Conservation (phyloP, 2,797 vertebrate species). For the Mus minutoides region DNA sequence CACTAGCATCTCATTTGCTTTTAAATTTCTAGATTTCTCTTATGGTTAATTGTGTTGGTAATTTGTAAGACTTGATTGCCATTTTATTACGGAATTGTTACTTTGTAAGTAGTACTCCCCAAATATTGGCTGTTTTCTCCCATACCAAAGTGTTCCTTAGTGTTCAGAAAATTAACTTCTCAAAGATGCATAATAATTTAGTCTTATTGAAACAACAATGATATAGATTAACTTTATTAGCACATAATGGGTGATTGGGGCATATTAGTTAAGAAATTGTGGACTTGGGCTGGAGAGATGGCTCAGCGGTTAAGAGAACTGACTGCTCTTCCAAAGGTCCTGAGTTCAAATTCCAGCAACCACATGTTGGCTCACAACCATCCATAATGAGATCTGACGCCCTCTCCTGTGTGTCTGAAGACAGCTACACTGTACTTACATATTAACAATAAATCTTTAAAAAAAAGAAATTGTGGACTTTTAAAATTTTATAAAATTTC, state of each 20-base stretch:
- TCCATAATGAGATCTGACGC: too few species aligned
- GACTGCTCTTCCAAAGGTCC: too few species aligned
- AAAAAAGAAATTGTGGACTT: slow-evolving; percentile 16
- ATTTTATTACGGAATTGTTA: slow-evolving; percentile 38
- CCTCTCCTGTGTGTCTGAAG: too few species aligned
- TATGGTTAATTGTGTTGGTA: not conserved
- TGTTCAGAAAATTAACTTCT: not conserved
- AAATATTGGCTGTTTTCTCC: not conserved
- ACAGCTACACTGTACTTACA: too few species aligned
- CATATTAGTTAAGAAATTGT: slow-evolving; percentile 27
- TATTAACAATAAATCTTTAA: too few species aligned
- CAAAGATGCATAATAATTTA: slow-evolving; percentile 13
- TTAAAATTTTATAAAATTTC: not conserved
- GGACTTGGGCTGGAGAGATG: too few species aligned
- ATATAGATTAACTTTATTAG: slow-evolving; percentile 2
- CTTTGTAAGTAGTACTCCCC: not conserved
- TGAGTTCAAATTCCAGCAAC: too few species aligned
- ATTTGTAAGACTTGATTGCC: not conserved
- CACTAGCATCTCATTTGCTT: not conserved
- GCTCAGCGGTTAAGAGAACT: too few species aligned
- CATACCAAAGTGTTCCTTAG: not conserved
- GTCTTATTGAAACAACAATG: slow-evolving; percentile 33
- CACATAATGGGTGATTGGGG: not conserved
- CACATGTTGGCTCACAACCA: too few species aligned
- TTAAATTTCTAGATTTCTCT: not conserved